Conservation (phyloP, 2,888 invertebrate genomes). For the Tenthredo distinguenda region DNA sequence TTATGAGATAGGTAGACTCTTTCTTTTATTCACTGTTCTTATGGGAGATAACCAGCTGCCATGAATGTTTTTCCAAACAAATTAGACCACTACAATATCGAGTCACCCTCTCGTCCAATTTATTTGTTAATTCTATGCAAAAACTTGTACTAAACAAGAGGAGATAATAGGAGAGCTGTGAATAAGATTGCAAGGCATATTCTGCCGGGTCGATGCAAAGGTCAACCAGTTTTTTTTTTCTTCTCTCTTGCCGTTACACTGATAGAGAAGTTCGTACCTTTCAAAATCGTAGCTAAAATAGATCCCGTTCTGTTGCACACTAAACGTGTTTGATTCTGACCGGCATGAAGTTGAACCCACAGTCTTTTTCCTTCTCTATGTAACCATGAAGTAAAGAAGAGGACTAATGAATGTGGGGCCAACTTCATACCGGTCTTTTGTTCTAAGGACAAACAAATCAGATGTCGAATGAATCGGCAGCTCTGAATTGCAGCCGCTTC, state of each 20-base stretch:
- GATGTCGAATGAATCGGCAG: not conserved
- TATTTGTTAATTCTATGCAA: not conserved
- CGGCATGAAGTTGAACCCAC: no score
- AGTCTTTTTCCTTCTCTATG: no score
- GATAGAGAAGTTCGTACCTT: not conserved
- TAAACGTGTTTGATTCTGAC: not conserved
- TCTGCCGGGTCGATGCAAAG: not conserved
- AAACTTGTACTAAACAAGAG: slow-evolving; percentile 24
- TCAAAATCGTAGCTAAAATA: not conserved
- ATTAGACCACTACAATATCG: not conserved
- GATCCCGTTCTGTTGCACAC: not conserved
- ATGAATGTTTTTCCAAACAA: not conserved
- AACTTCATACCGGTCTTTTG: not conserved
- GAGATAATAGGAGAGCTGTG: not conserved
- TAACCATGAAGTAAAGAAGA: no score
- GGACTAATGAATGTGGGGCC: no score
- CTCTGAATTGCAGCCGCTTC: not conserved
- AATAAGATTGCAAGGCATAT: slow-evolving; percentile 17
- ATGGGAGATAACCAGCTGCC: not conserved
- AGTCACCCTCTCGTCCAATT: not conserved
- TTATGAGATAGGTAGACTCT: not conserved
- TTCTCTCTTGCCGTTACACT: not conserved
- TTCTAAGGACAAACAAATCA: not conserved
- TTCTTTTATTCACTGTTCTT: not conserved
- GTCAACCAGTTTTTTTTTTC: slow-evolving; percentile 15